Conservation (phyloP, 2,113 vertebrate genomes). For the Phasianus colchicus region DNA sequence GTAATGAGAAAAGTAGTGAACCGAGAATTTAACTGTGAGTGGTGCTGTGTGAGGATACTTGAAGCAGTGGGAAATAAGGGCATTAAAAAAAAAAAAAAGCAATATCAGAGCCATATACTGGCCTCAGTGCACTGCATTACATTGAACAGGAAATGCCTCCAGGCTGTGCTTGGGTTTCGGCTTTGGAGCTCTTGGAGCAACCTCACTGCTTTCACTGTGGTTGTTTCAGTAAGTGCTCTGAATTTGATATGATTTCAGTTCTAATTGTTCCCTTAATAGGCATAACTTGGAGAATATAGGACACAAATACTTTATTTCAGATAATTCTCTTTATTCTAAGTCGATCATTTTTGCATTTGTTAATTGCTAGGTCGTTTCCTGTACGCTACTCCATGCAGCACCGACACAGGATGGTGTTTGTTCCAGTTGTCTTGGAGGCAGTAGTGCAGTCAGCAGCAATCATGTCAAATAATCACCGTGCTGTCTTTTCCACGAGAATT, state of each 20-base stretch:
- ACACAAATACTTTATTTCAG: not conserved
- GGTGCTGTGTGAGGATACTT: not conserved
- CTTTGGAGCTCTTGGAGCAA: not conserved
- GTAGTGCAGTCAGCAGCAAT: not conserved
- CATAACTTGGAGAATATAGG: not conserved
- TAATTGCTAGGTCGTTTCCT: not conserved
- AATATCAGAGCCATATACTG: not conserved
- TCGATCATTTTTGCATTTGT: not conserved
- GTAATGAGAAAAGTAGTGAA: not conserved
- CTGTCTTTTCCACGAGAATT: not conserved
- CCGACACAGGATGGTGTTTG: not conserved
- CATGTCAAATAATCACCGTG: not conserved
- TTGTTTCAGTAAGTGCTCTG: not conserved
- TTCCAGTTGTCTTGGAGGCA: not conserved
- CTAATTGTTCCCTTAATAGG: not conserved
- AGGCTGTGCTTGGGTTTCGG: not conserved
- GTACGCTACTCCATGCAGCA: not conserved
- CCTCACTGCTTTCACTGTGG: not conserved
- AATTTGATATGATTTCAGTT: not conserved
- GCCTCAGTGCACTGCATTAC: rapidly evolving
- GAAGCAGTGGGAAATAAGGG: not conserved
- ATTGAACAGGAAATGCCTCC: not conserved
- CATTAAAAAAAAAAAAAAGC: not conserved
- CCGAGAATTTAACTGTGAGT: not conserved
- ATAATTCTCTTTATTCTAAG: not conserved